Evolutionary conservation across 2,113 vertebrate species (phyloP), one percentile per base, ranked within the genome.

Genomic region (Mesocricetus auratus): DNA sequence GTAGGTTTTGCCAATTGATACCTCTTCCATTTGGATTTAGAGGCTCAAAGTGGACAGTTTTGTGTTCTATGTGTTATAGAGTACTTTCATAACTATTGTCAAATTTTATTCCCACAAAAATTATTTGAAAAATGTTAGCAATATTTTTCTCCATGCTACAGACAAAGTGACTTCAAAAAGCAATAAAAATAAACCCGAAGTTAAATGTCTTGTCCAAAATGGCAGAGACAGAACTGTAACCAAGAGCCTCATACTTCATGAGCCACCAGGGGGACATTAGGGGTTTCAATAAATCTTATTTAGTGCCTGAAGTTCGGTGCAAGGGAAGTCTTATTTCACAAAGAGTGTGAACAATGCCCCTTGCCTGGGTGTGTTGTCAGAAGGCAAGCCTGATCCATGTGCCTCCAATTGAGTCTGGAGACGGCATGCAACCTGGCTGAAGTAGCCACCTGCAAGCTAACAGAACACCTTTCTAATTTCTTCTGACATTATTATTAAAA

Each of bases 161-260:
- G 75, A 90, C 17, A 71, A 90, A 93, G 45, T 42, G 33, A 78
- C 45, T 95, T 82, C 66, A 74, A 86, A 95, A 95, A 86, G 36
- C 85, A 88, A 94, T 81, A 81, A 91, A 96, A 94, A 85, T 78
- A 95, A 95, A 69, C 26, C 47, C 50, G 3, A 91, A 74, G 31
- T 91, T 93, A 95, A 91, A 26, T 87, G 47, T 60, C 68, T 82
- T 96, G 31, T 60, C 53, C 56, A 74, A 78, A 94, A 56, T 83
- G n/a, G 36, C 50, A 75, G 29, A 68, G 71, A 81, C 26, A 85
- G 68, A 87, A 85, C 68, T 64, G 71, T 45, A 77, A 74, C 33
- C 36, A 79, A 62, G 45, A 86, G 78, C 73, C 62, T 60, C 42
- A 39, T 53, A 78, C 29, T 96, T 95, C 87, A 10, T 31, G 77